Conservation (phyloP, 2,797 vertebrate species). For the Acridotheres tristis region DNA sequence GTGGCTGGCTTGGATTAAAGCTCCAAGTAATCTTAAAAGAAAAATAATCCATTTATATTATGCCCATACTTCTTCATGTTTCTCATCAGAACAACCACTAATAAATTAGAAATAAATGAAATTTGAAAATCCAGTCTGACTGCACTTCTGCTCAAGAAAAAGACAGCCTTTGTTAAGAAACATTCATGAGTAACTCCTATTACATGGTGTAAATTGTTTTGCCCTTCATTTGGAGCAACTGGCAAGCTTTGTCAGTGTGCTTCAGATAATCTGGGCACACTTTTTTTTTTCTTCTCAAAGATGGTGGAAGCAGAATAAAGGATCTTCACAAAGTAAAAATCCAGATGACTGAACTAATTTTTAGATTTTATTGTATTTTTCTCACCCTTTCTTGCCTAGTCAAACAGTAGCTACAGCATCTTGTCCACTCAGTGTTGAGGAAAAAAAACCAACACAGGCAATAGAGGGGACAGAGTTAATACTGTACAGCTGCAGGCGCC, state of each 20-base stretch:
- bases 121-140: slow-evolving; percentile 9
- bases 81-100: neutral
- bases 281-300: neutral
- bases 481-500: neutral
- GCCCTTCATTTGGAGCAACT: neutral
- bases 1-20: neutral
- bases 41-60: neutral
- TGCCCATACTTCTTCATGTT: neutral
- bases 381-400: neutral
- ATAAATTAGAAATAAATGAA: neutral
- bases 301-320: neutral
- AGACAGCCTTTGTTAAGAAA: neutral
- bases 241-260: neutral
- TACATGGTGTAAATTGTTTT: neutral
- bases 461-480: neutral
- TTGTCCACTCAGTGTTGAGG: neutral
- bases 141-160: neutral
- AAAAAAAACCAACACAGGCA: neutral
- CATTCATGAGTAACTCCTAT: neutral
- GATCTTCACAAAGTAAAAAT: neutral
- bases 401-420: neutral
- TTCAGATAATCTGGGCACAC: neutral
- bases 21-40: neutral
- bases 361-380: neutral
- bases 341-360: neutral